phyloP scores from a whole-genome alignment of 2,888 invertebrate genomes.

The Acronicta aceris region DNA sequence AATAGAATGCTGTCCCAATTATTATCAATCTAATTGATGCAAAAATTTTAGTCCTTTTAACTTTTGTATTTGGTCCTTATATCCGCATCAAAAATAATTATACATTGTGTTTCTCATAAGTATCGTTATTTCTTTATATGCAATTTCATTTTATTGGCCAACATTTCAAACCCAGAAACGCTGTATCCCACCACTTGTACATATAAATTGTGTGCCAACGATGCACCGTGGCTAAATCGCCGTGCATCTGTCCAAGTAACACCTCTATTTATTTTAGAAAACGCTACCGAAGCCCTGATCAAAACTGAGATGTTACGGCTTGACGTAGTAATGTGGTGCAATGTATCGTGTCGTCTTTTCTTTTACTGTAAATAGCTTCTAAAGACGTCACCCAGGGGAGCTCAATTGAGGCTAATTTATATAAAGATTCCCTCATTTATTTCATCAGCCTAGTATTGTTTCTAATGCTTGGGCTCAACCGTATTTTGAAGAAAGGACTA shows the following conservation, averaged over 20 bases:
- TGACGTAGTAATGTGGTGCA: conserved; percentile 49
- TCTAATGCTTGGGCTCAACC: background rate
- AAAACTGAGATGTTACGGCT: conserved; percentile 52
- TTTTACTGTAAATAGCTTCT: conserved; percentile 24
- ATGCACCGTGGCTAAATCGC: conserved; percentile 75
- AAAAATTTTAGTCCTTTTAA: background rate
- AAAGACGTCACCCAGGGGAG: conserved; percentile 1
- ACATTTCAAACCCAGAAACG: conserved; percentile 44
- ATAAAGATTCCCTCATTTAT: background rate
- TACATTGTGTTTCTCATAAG: background rate
- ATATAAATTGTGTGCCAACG: conserved; percentile 57
- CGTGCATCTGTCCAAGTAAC: conserved; percentile 79
- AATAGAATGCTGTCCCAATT: no score
- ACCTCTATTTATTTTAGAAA: conserved; percentile 79
- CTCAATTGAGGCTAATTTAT: conserved; percentile 1
- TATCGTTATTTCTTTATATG: background rate
- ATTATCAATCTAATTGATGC: no score
- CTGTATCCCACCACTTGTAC: conserved; percentile 46
- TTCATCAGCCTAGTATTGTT: background rate
- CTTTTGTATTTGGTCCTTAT: background rate
- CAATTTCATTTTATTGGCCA: conserved; percentile 35
- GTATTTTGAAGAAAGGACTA: background rate
- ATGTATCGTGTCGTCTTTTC: conserved; percentile 41
- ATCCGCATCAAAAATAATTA: background rate
- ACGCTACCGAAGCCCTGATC: conserved; percentile 64